Base-by-base conservation (phyloP, 1,140 invertebrate genomes). In the Cyclargus thomasi region DNA sequence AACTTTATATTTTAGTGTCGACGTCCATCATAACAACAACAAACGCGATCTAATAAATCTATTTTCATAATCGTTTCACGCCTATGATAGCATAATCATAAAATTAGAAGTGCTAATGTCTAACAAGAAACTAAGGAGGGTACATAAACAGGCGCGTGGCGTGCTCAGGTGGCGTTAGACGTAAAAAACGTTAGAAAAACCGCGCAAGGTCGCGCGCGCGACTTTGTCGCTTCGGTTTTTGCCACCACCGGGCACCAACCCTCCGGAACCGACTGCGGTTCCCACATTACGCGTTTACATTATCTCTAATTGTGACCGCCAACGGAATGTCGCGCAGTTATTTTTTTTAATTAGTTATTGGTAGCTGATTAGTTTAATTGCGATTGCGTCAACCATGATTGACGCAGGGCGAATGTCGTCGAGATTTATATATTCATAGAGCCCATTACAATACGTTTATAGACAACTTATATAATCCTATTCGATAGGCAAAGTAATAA, bases 211-310 rank as follows among this genome's bases (percentile, higher is more conserved):
- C 69, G 70, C 77, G 64, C 73, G 62, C 72, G 73, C 69, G 59
- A 18, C 17, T 59, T 21, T 59, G 55, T 20, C 55, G 55, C 18
- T 59, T 6, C 55, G 55, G 74, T 75, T 80, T 80, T 81, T 75
- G 47, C 62, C 62, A 67, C 70, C 71, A 78, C 76, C 67, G 63
- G 63, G 64, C 70, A 71, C 62, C 68, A 63, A 72, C 78, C 76
- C 79, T 76, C 75, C 75, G 73, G 74, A 76, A 78, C 78, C 70
- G 79, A 77, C 18, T 16, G n/a, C 17, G 29, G 39, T 47, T 47
- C 39, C 39, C 39, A 47, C 39, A 70, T 68, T 66, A n/a, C 68
- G 64, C 62, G 59, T 65, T 53, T 53, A 35, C 53, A 18, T 47
- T 47, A 20, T 5, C 17, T 69, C 65, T 69, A 69, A 68, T 67